Evolutionary conservation across 2,797 vertebrate genomes (phyloP).

Genomic region (Labeo calbasu): DNA sequence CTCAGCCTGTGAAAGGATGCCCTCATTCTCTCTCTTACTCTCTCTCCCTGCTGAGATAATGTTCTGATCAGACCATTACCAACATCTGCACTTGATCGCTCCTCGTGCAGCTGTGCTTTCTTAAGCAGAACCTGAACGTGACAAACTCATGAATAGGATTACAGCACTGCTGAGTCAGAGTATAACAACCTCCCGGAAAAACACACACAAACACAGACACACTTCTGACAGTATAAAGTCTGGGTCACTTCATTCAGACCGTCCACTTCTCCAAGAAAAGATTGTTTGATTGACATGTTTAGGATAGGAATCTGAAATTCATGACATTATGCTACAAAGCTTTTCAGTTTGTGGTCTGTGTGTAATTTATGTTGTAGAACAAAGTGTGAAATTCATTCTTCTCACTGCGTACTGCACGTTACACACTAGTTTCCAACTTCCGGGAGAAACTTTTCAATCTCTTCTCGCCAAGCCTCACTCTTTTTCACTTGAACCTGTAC

Average conservation of each 20-base stretch:
- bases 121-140: constrained; percentile 47
- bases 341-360: neutral
- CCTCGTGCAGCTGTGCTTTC: constrained; percentile 59
- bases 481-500: neutral
- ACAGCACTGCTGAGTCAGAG: constrained; percentile 41
- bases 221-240: constrained; percentile 57
- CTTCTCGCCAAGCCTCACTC: neutral
- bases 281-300: neutral
- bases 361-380: neutral
- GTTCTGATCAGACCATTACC: constrained; percentile 41
- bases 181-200: constrained; percentile 31
- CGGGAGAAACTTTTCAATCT: neutral
- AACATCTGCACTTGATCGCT: constrained; percentile 49
- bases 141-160: constrained; percentile 48
- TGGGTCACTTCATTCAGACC: constrained; percentile 53
- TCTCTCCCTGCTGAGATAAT: constrained; percentile 33
- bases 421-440: neutral
- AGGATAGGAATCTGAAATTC: neutral
- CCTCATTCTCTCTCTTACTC: neutral
- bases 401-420: neutral
- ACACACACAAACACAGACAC: constrained; percentile 14
- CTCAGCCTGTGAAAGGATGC: constrained; percentile 3
- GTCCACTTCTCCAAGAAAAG: neutral
- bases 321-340: neutral
- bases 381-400: neutral